Evolutionary conservation across 2,797 vertebrate species (phyloP), one percentile per base, ranked within the genome.

Genomic region (Schizothorax lantsangensis): DNA sequence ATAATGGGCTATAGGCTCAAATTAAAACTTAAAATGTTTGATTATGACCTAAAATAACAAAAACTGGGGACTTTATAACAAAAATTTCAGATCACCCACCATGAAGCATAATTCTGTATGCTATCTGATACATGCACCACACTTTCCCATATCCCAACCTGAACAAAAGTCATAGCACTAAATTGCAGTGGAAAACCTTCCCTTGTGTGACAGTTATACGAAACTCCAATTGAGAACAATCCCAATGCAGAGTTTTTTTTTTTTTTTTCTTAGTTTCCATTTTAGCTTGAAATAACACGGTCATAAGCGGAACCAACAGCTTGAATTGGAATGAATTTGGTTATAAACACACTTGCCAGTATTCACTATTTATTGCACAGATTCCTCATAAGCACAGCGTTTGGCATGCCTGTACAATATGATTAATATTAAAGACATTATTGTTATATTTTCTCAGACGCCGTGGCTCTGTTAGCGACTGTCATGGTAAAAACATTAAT

Each of bases 201-300:
- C 79, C 86, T 83, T 88, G 57, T 87, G 84, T 91, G 68, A 91
- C 43, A 57, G 66, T 91, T 92, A 92, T 89, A 90, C 86, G 88
- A 90, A 85, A 49, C 49, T 92, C 88, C 47, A 69, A 90, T 86
- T 91, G 92, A 89, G 33, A 89, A 47, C 79, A 89, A 86, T 91
- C 52, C 19, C 69, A 36, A 30, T 26, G 52, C 33, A 9, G 36
- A 5, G 1, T 38, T 30, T 83, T 30, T 73, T 83, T 84, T 74
- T 88, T 90, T 88, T 69, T 78, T 88, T 91, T 87, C 21, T 77
- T 86, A 90, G 33, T 91, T 93, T 93, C 88, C 88, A 89, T 90
- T 87, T 91, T 92, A 89, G 79, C 84, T 89, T 90, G 81, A 86
- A 83, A 89, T 87, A 89, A 73, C 78, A 72, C 72, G 82, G 88